Conservation (phyloP, 1,140 invertebrate species). For the Pseudomyrmex cubaensis region DNA sequence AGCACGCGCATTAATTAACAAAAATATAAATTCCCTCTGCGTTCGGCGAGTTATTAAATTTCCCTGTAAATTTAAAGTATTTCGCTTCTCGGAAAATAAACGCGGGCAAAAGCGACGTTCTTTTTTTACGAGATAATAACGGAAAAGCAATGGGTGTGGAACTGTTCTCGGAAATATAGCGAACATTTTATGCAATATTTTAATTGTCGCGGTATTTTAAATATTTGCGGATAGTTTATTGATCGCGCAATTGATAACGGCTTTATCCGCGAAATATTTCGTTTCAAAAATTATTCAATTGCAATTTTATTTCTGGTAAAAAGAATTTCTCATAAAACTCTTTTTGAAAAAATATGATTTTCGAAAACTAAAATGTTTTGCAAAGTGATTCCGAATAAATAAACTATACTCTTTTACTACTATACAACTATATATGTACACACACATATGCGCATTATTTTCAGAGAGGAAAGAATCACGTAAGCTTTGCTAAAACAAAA, state of each 20-base stretch:
- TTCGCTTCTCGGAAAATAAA: slow-evolving; percentile 48
- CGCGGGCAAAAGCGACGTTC: slow-evolving; percentile 27
- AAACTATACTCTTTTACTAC: neutral
- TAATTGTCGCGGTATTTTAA: slow-evolving; percentile 57
- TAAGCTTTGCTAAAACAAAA: neutral
- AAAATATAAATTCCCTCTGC: slow-evolving; percentile 59
- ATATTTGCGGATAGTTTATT: slow-evolving; percentile 54
- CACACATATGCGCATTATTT: neutral
- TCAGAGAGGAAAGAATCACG: neutral
- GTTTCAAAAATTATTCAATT: slow-evolving; percentile 53
- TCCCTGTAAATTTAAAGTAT: slow-evolving; percentile 58
- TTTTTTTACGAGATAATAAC: slow-evolving; percentile 50
- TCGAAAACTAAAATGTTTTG: slow-evolving; percentile 10
- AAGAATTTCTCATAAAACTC: slow-evolving; percentile 12
- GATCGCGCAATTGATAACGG: slow-evolving; percentile 46
- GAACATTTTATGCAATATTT: slow-evolving; percentile 47
- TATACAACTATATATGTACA: too few species aligned
- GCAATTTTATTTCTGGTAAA: slow-evolving; percentile 28
- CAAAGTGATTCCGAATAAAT: neutral
- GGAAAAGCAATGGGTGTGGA: slow-evolving; percentile 10
- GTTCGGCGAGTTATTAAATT: slow-evolving; percentile 60
- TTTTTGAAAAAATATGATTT: neutral
- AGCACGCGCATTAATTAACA: slow-evolving; percentile 56
- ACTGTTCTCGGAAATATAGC: slow-evolving; percentile 32
- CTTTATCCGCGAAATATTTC: slow-evolving; percentile 33